Base-by-base conservation (phyloP, 2,888 invertebrate species). In the Cantharis rufa region DNA sequence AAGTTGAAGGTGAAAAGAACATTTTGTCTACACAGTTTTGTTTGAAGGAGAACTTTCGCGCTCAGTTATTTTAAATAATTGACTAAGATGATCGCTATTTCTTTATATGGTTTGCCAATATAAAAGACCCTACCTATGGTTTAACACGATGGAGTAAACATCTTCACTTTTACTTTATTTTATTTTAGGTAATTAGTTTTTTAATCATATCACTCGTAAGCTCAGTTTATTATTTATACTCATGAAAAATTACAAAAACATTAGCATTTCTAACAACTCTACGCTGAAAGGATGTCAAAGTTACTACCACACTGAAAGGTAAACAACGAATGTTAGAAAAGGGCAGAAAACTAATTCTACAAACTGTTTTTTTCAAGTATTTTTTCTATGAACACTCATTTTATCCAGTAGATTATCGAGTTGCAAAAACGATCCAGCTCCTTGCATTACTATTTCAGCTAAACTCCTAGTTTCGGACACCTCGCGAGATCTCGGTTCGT, bases 351-450 rank as follows among this genome's bases (percentile, higher is more conserved):
- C 5, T 48, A n/a, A 48, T n/a, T 48, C n/a, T 48, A 7, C 32
- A n/a, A 48, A n/a, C 32, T 13, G 3, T 11, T 32, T 13, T 48
- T n/a, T n/a, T 48, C 48, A 48, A 48, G 48, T 48, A 1, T 73
- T 24, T 24, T n/a, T 66, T 61, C 70, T 16, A 11, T 73, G 71
- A 11, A 72, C 64, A 16, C 75, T 75, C 48, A 77, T 68, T 21
- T 61, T 77, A 66, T 79, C 78, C 10, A 79, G 70, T 27, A 77
- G 64, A 32, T 32, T 73, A 10, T 80, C 76, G 15, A 81, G 71
- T 70, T 80, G 73, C 18, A 81, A 71, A 13, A 81, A 80, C 5
- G 81, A 80, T 10, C 77, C 77, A 3, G 80, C 80, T 13, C 78
- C 79, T 70, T 77, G 76, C 21, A 79, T 27, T 10, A 80, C 78